Percentiles rank a stretch among this genome's conserved stretches.
These are phyloP conservation scores for Saccostrea echinata DNA, from an alignment of 1,140 invertebrate species.

Conservation along the genomic window DNA sequence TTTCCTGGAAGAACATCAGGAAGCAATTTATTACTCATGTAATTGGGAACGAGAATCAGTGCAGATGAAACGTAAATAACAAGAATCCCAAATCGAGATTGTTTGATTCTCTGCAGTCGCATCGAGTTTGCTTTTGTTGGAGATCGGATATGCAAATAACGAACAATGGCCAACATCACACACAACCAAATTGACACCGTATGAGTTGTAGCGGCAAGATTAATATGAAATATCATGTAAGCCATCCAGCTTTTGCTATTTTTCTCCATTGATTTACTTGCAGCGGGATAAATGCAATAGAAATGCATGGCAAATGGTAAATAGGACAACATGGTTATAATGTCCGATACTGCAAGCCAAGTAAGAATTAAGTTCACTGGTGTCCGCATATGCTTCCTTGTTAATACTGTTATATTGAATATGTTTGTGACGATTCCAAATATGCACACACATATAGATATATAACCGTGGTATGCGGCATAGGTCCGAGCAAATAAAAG, in stretches of 20 bases:
- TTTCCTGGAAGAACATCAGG: slow-evolving; percentile 5
- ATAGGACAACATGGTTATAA: slow-evolving; percentile 93
- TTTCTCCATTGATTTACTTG: slow-evolving; percentile 62
- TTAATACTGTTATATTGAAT: slow-evolving; percentile 90
- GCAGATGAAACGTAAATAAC: slow-evolving; percentile 87
- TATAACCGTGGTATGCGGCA: slow-evolving; percentile 85
- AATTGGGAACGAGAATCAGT: slow-evolving; percentile 89
- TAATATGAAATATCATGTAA: slow-evolving; percentile 77
- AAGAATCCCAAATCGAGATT: slow-evolving; percentile 85
- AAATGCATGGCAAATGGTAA: slow-evolving; percentile 89
- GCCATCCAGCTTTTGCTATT: slow-evolving; percentile 74
- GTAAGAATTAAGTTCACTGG: slow-evolving; percentile 93
- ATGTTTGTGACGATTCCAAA: slow-evolving; percentile 94
- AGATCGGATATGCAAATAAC: slow-evolving; percentile 90
- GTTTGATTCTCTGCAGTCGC: slow-evolving; percentile 82
- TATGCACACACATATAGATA: slow-evolving; percentile 88
- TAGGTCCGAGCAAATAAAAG: slow-evolving; percentile 76
- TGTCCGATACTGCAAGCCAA: slow-evolving; percentile 90
- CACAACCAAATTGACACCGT: slow-evolving; percentile 96
- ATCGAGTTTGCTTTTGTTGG: slow-evolving; percentile 86
- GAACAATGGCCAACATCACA: slow-evolving; percentile 93
- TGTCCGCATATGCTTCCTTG: slow-evolving; percentile 89
- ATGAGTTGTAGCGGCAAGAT: slow-evolving; percentile 91
- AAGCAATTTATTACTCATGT: slow-evolving; percentile 77
- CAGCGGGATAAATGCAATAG: slow-evolving; percentile 69